Evolutionary conservation across 2,888 invertebrate genomes (phyloP).

Genomic region (Machimus atricapillus): DNA sequence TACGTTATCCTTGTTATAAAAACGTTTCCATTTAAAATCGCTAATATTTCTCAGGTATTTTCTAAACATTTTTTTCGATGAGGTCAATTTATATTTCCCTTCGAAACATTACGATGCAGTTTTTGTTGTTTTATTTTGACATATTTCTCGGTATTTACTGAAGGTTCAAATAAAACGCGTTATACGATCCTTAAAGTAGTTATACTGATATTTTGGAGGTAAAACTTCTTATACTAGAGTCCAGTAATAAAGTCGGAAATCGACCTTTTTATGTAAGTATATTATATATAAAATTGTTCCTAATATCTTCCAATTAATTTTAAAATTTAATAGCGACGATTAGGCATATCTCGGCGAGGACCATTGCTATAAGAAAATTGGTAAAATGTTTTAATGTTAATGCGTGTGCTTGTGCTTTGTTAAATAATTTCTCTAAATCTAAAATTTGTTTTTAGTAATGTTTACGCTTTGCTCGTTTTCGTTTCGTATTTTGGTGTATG

Average conservation of each 20-base stretch:
- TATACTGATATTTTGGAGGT: background rate
- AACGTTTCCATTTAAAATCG: background rate
- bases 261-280: background rate
- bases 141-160: background rate
- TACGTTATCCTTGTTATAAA: background rate
- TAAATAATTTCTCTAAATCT: background rate
- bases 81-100: background rate
- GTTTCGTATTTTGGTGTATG: background rate
- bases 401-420: background rate
- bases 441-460: background rate
- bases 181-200: background rate
- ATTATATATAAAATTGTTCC: background rate
- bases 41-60: background rate
- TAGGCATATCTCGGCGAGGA: constrained; percentile 56
- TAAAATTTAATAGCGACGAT: constrained; percentile 57
- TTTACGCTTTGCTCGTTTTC: constrained; percentile 27
- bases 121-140: background rate
- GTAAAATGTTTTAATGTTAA: constrained; percentile 35
- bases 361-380: constrained; percentile 54
- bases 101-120: background rate
- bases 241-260: background rate
- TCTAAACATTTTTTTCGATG: background rate
- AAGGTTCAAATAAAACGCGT: background rate
- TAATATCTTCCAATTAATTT: constrained; percentile 2
- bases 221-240: constrained; percentile 1